Percentiles rank a stretch among this genome's conserved stretches.
These are phyloP conservation scores for Agrochola lychnidis DNA, from an alignment of 2,888 invertebrate species.

Conservation along the genomic window DNA sequence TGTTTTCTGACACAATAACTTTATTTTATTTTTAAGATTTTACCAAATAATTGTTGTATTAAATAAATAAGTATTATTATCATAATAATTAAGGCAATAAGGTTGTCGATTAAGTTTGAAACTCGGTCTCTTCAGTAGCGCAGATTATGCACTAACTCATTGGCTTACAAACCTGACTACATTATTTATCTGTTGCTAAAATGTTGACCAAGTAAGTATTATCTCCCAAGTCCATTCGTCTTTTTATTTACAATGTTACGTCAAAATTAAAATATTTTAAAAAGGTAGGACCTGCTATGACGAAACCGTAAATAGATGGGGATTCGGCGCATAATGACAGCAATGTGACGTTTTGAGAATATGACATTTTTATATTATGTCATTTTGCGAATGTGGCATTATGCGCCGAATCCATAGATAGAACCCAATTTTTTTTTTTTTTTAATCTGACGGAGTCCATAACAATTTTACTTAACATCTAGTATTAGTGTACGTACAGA, in stretches of 20 bases:
- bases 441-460: neutral
- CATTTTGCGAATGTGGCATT: too few species aligned
- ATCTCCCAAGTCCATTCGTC: too few species aligned
- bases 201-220: neutral
- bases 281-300: neutral
- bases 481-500: neutral
- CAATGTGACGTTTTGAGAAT: too few species aligned
- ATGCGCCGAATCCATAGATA: too few species aligned
- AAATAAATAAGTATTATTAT: neutral
- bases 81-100: neutral
- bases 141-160: neutral
- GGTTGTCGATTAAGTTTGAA: too few species aligned
- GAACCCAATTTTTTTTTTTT: too few species aligned
- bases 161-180: neutral
- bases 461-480: neutral
- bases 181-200: neutral
- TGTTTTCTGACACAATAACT: neutral
- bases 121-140: neutral
- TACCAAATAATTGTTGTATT: conserved; percentile 5
- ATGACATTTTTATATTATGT: too few species aligned
- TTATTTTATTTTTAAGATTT: neutral
- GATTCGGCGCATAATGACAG: too few species aligned
- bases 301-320: neutral
- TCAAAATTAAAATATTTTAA: neutral
- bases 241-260: neutral